Evolutionary conservation across 2,888 invertebrate species (phyloP).

Genomic region (Apamea crenata): DNA sequence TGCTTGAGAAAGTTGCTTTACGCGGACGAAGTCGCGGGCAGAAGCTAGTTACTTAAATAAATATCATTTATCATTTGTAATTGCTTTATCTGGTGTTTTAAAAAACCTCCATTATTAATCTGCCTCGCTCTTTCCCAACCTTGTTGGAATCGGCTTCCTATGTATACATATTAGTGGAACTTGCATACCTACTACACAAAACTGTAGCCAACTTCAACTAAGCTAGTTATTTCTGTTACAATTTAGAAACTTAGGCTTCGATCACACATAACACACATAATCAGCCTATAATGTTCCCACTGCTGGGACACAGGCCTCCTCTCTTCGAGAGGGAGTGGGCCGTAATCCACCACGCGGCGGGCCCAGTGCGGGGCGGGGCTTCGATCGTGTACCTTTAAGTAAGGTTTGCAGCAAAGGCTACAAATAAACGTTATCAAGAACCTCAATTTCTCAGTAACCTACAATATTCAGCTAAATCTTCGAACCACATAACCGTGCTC

Average conservation of each 20-base stretch:
- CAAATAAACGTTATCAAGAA: conserved; percentile 21
- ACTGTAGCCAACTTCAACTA: not conserved
- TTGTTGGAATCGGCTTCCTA: not conserved
- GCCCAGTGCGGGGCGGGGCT: not conserved
- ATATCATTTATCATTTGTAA: not conserved
- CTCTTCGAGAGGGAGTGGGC: too few species aligned
- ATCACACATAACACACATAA: not conserved
- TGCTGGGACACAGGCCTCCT: too few species aligned
- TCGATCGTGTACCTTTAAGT: not conserved
- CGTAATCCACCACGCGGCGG: too few species aligned
- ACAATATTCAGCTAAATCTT: conserved; percentile 57
- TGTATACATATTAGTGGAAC: not conserved
- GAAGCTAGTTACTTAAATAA: too few species aligned
- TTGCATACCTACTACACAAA: not conserved
- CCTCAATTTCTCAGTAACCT: conserved; percentile 26
- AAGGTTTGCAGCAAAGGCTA: conserved; percentile 1
- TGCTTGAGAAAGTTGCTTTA: too few species aligned
- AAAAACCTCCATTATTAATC: not conserved
- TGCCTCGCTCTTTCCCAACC: not conserved
- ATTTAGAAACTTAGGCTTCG: not conserved
- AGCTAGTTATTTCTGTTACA: not conserved
- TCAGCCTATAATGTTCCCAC: too few species aligned
- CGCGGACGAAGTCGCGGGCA: too few species aligned
- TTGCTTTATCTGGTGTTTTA: not conserved
- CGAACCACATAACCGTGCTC: conserved; percentile 41